Conservation (phyloP, 2,888 invertebrate species). For the Xylota sylvarum region DNA sequence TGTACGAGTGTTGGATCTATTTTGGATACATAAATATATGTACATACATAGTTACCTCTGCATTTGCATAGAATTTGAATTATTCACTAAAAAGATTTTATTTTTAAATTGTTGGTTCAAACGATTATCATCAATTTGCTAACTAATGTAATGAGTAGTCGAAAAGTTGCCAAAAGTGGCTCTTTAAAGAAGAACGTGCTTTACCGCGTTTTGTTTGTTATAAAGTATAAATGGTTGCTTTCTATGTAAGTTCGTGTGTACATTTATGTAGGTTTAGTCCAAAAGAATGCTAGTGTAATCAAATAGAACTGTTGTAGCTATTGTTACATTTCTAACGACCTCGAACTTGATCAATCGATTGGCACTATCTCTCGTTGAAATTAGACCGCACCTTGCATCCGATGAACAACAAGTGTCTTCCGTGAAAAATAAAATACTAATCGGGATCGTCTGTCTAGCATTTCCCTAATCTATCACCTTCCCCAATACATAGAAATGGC, state of each 20-base stretch:
- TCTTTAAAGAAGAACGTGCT: slow-evolving; percentile 20
- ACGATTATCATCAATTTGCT: slow-evolving; percentile 16
- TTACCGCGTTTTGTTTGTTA: background rate
- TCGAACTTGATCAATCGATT: slow-evolving; percentile 44
- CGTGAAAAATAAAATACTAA: slow-evolving; percentile 13
- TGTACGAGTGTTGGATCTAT: background rate
- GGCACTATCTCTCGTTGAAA: slow-evolving; percentile 18
- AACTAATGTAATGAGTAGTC: background rate
- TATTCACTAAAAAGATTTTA: background rate
- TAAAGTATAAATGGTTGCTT: background rate
- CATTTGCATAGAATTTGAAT: slow-evolving; percentile 4
- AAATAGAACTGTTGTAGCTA: background rate
- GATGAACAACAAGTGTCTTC: slow-evolving; percentile 15
- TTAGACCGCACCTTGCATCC: slow-evolving; percentile 26
- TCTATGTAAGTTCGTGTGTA: background rate
- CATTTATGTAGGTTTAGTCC: background rate
- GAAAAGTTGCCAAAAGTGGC: slow-evolving; percentile 6
- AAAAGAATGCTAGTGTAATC: background rate
- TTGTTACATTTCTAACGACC: slow-evolving; percentile 18
- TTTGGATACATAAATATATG: background rate
- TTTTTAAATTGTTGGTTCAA: slow-evolving; percentile 3
- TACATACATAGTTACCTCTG: background rate
- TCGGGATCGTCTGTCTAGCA: slow-evolving; percentile 14
- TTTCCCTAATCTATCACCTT: slow-evolving; percentile 17
- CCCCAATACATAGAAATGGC: slow-evolving; percentile 5